phyloP scores from a whole-genome alignment of 2,797 vertebrate genomes.

The Atherinosoma microstoma region DNA sequence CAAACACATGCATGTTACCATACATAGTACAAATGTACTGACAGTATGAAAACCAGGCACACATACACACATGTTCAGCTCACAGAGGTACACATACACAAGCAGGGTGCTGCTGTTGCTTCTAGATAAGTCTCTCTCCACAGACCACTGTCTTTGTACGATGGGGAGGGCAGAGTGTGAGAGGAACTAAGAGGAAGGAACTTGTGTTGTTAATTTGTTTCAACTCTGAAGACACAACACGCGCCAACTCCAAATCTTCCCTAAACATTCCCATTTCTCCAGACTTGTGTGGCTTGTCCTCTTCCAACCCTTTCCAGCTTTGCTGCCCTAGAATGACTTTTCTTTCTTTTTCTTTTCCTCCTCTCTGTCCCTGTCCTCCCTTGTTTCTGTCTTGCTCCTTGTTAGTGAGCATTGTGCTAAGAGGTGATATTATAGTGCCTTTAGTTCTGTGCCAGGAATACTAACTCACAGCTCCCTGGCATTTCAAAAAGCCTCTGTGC shows the following conservation, averaged over 20 bases:
- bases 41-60: conserved; percentile 14
- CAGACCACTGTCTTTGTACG: conserved; percentile 73
- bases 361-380: conserved; percentile 1
- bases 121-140: conserved; percentile 75
- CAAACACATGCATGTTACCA: conserved; percentile 20
- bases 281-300: conserved; percentile 16
- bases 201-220: conserved; percentile 75
- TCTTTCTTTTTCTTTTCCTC: conserved; percentile 12
- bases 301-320: conserved; percentile 15
- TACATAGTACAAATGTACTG: conserved; percentile 6
- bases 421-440: conserved; percentile 75
- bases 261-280: conserved; percentile 48
- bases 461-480: conserved; percentile 67
- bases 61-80: conserved; percentile 15
- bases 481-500: conserved; percentile 65
- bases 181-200: conserved; percentile 63
- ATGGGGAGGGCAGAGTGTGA: conserved; percentile 57
- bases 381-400: conserved; percentile 37
- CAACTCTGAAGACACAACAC: conserved; percentile 53
- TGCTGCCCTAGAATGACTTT: conserved; percentile 31
- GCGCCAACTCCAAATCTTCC: conserved; percentile 41
- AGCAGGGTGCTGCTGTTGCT: conserved; percentile 68
- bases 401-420: conserved; percentile 69
- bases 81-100: conserved; percentile 19
- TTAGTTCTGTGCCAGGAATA: conserved; percentile 76